These are phyloP conservation scores for Pararge aegeria DNA, from an alignment of 1,140 invertebrate species.

Conservation along the genomic window DNA sequence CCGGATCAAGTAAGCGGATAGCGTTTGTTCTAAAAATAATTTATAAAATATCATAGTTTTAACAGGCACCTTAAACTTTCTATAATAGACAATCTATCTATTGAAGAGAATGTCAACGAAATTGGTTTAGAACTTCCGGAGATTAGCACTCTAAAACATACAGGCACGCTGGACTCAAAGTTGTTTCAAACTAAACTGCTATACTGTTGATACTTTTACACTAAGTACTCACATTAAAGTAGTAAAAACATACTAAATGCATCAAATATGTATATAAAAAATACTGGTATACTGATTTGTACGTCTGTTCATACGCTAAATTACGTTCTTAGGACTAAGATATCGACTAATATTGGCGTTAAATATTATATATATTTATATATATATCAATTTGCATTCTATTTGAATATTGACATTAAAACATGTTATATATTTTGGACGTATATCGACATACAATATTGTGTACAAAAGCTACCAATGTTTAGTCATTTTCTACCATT, in stretches of 20 bases:
- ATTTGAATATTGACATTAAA: not conserved
- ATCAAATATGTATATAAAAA: constrained; percentile 5
- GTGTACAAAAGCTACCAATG: too few species aligned
- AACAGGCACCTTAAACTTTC: too few species aligned
- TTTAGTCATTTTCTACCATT: too few species aligned
- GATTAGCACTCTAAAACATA: too few species aligned
- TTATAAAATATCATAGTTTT: too few species aligned
- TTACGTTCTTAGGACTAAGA: not conserved
- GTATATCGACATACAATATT: too few species aligned
- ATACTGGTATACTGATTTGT: constrained; percentile 6
- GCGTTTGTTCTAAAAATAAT: too few species aligned
- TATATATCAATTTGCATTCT: not conserved
- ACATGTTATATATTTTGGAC: not conserved
- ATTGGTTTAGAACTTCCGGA: too few species aligned
- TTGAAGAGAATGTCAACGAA: too few species aligned
- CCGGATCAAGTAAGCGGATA: too few species aligned
- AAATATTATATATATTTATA: not conserved
- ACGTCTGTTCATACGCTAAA: not conserved
- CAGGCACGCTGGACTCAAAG: too few species aligned
- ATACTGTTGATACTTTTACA: not conserved
- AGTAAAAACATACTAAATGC: not conserved
- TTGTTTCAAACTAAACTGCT: not conserved
- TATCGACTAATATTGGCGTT: not conserved
- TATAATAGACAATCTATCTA: too few species aligned
- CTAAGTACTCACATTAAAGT: not conserved